Conservation (phyloP, 2,888 invertebrate species). For the Megastigmus dorsalis region DNA sequence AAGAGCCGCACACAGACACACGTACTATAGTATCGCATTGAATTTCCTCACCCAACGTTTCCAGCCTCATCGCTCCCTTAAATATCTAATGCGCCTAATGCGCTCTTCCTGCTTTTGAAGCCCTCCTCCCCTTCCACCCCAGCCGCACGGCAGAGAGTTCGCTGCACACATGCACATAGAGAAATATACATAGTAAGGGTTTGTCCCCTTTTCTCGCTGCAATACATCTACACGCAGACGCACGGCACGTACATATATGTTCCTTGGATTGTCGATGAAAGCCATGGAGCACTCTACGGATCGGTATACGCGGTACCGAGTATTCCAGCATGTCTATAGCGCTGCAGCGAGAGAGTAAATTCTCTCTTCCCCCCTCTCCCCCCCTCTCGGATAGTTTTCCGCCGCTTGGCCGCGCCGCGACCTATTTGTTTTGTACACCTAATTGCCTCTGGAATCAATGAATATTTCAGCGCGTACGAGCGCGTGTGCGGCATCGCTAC, state of each 20-base stretch:
- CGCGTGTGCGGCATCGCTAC: constrained; percentile 22
- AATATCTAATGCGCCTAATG: constrained; percentile 48
- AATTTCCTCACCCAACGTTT: background rate
- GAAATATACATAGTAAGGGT: too few species aligned
- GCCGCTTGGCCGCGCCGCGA: background rate
- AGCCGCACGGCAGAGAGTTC: too few species aligned
- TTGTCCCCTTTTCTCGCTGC: too few species aligned
- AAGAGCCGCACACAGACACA: background rate
- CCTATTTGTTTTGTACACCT: constrained; percentile 51
- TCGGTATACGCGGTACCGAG: too few species aligned
- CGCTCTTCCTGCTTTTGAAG: constrained; percentile 38
- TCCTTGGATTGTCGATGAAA: constrained; percentile 7
- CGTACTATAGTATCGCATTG: background rate
- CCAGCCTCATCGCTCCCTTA: background rate
- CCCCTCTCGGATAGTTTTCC: background rate
- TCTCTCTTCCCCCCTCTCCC: too few species aligned
- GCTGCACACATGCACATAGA: background rate
- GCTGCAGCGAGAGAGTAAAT: too few species aligned
- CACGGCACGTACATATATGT: background rate
- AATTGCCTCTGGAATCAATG: constrained; percentile 68
- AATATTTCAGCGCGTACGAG: constrained; percentile 65
- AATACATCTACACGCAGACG: background rate
- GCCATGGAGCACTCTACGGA: too few species aligned
- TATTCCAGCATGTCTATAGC: too few species aligned
- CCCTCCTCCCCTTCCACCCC: too few species aligned